Evolutionary conservation across 2,797 vertebrate species (phyloP).

Genomic region (Notoglanidium macrostoma): DNA sequence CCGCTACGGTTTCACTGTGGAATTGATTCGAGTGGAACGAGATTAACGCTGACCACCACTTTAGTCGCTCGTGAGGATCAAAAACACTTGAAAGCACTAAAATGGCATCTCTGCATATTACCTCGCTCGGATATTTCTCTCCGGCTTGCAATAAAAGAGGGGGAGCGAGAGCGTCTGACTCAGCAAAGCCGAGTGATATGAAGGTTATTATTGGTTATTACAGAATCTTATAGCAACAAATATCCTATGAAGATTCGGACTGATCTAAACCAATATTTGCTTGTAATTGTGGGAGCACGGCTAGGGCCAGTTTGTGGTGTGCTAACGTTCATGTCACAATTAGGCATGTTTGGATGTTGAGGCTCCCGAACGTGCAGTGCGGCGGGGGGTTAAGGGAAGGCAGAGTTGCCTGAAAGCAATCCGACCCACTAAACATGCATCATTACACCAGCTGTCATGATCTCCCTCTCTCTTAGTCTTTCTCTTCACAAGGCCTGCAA

Average conservation of each 20-base stretch:
- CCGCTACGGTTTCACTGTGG: constrained; percentile 21
- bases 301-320: background rate
- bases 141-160: background rate
- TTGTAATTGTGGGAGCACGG: background rate
- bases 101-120: constrained; percentile 30
- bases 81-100: constrained; percentile 35
- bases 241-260: background rate
- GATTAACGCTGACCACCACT: constrained; percentile 31
- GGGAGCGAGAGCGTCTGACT: constrained; percentile 8
- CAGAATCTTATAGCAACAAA: background rate
- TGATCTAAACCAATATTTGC: constrained; percentile 7
- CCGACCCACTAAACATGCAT: constrained; percentile 50
- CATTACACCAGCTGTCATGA: constrained; percentile 52
- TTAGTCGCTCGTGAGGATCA: constrained; percentile 27
- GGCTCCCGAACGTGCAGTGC: constrained; percentile 10
- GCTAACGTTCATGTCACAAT: background rate
- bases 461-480: background rate
- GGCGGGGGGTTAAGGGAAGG: constrained; percentile 57
- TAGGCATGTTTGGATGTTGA: background rate
- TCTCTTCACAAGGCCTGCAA: constrained; percentile 10
- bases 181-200: constrained; percentile 8
- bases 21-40: constrained; percentile 22
- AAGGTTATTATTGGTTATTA: background rate
- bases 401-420: constrained; percentile 25
- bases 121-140: background rate